A percentile compares a stretch with the other conserved stretches of the same genome.
Conservation (phyloP, 2,113 vertebrate species). For the Upupa epops region DNA sequence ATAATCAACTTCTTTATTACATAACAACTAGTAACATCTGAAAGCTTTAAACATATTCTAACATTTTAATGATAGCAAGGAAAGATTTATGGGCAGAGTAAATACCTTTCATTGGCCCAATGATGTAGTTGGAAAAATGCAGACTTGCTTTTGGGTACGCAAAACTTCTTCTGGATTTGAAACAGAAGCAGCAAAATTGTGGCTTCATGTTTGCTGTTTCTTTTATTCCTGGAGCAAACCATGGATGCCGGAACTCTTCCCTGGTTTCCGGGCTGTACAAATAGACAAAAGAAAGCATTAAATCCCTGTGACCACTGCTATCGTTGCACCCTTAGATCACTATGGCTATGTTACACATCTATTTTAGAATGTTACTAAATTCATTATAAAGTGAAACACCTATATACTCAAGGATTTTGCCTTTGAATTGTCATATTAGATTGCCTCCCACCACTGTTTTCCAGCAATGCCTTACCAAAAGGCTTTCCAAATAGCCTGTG, state of each 20-base stretch:
- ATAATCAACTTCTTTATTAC: slow-evolving; percentile 48
- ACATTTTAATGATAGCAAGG: slow-evolving; percentile 48
- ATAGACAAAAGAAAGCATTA: neutral
- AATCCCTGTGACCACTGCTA: neutral
- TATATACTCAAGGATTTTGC: neutral
- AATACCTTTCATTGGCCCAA: slow-evolving; percentile 34
- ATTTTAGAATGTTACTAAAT: neutral
- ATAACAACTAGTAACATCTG: slow-evolving; percentile 53
- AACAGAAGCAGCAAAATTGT: slow-evolving; percentile 35
- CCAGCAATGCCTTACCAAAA: neutral
- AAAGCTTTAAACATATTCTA: slow-evolving; percentile 57
- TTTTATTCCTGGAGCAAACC: neutral
- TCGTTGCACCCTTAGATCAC: neutral
- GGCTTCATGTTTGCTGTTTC: neutral
- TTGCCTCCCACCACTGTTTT: neutral
- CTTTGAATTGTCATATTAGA: neutral
- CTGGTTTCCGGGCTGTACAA: neutral
- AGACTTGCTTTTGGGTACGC: neutral
- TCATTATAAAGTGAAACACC: neutral
- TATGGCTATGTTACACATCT: neutral
- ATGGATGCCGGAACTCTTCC: neutral
- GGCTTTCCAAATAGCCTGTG: neutral
- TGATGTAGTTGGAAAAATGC: slow-evolving; percentile 23
- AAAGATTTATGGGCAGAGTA: slow-evolving; percentile 45
- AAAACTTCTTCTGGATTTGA: neutral